These are phyloP conservation scores for Micrasema longulum DNA, from an alignment of 1,140 invertebrate genomes.

Conservation along the genomic window DNA sequence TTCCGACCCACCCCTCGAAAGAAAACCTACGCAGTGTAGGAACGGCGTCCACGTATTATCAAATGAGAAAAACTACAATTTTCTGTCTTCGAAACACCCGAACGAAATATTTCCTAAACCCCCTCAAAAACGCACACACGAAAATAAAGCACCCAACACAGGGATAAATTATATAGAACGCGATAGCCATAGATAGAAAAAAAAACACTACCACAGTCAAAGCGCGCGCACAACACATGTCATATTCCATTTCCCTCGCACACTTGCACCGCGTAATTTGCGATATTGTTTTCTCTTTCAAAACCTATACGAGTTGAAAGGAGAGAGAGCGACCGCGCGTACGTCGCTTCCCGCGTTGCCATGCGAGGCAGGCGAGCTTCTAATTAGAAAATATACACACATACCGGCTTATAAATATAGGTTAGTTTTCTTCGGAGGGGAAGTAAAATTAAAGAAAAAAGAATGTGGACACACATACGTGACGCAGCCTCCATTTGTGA, in stretches of 20 bases:
- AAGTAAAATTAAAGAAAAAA: constrained; percentile 53
- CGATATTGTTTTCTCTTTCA: constrained; percentile 46
- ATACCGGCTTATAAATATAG: constrained; percentile 54
- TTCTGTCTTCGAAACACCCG: constrained; percentile 45
- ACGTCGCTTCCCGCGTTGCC: constrained; percentile 40
- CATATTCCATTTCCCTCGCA: constrained; percentile 52
- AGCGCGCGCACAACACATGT: constrained; percentile 49
- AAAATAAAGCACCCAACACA: constrained; percentile 39
- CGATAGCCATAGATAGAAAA: constrained; percentile 36
- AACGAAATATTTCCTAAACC: constrained; percentile 41
- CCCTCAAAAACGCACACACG: constrained; percentile 37
- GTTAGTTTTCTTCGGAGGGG: constrained; percentile 49
- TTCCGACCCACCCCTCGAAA: neutral
- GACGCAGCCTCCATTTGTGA: constrained; percentile 22
- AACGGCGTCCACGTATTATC: constrained; percentile 38
- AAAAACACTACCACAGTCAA: constrained; percentile 37
- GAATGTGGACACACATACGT: constrained; percentile 49
- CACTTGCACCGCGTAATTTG: constrained; percentile 44
- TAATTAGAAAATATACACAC: constrained; percentile 55
- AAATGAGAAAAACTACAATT: constrained; percentile 54
- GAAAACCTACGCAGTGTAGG: constrained; percentile 17
- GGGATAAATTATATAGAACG: constrained; percentile 39
- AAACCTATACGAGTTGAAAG: constrained; percentile 34
- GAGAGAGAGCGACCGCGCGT: constrained; percentile 13
- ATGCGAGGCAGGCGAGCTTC: constrained; percentile 51